Percentiles rank a stretch among this genome's conserved stretches.
These are phyloP conservation scores for Menura novaehollandiae DNA, from an alignment of 2,113 vertebrate species.

Conservation along the genomic window DNA sequence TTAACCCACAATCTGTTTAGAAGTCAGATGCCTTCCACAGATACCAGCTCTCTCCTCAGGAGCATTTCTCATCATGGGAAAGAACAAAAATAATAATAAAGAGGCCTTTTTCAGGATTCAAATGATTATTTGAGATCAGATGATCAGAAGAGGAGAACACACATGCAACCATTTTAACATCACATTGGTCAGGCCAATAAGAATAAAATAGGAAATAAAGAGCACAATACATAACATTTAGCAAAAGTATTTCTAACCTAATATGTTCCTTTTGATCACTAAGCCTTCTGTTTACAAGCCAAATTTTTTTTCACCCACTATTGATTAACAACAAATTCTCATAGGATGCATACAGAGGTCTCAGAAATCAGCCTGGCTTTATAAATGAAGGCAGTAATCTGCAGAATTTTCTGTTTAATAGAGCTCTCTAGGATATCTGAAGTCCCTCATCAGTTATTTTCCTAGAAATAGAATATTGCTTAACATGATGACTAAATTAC, in stretches of 20 bases:
- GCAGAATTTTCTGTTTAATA: neutral
- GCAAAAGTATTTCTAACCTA: neutral
- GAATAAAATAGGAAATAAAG: neutral
- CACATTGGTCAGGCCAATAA: neutral
- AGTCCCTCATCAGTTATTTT: neutral
- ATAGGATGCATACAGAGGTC: neutral
- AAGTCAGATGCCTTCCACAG: constrained; percentile 41
- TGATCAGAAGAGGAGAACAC: neutral
- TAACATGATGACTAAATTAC: neutral
- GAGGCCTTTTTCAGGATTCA: neutral
- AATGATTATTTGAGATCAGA: neutral
- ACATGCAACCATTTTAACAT: neutral
- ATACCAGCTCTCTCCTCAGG: neutral
- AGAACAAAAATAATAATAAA: neutral
- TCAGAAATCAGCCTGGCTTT: neutral
- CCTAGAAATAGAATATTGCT: neutral
- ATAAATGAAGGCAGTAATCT: neutral
- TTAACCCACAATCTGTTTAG: constrained; percentile 22
- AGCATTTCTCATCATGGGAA: constrained; percentile 8
- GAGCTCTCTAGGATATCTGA: neutral
- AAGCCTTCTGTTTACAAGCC: neutral
- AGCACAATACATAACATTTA: neutral
- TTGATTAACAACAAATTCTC: neutral
- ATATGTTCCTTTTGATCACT: neutral
- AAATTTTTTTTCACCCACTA: neutral